A percentile compares a stretch with the other conserved stretches of the same genome.
phyloP scores from a whole-genome alignment of 1,140 invertebrate species.

The Maniola jurtina region DNA sequence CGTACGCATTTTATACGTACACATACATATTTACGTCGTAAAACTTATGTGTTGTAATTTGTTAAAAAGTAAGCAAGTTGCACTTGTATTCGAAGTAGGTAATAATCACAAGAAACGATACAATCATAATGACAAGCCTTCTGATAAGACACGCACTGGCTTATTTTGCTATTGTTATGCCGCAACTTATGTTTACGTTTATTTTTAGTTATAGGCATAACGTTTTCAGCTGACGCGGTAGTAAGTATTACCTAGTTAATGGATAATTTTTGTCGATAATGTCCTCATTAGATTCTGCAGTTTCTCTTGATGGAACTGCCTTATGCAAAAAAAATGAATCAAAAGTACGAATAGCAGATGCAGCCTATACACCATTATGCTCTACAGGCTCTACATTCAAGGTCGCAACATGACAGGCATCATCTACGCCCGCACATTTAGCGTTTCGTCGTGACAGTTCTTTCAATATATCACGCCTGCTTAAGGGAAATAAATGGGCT shows the following conservation, averaged over 20 bases:
- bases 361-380: too few species aligned
- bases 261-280: too few species aligned
- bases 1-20: too few species aligned
- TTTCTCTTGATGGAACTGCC: too few species aligned
- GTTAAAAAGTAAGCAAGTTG: not conserved
- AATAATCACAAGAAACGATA: conserved; percentile 19
- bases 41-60: not conserved
- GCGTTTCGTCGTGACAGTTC: conserved; percentile 15
- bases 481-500: conserved; percentile 36
- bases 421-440: conserved; percentile 16
- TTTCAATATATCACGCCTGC: conserved; percentile 30
- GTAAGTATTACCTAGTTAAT: not conserved
- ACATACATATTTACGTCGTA: not conserved
- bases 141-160: conserved; percentile 24
- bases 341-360: too few species aligned
- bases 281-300: too few species aligned
- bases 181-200: not conserved
- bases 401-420: not conserved
- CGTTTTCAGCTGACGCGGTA: not conserved
- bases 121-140: conserved; percentile 17
- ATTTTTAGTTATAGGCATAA: not conserved
- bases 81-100: conserved; percentile 14
- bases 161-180: conserved; percentile 10
- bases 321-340: too few species aligned
- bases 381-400: too few species aligned